Percentiles rank a stretch among this genome's conserved stretches.
Conservation (phyloP, 1,140 invertebrate genomes). For the Lamellibrachia luymesi region DNA sequence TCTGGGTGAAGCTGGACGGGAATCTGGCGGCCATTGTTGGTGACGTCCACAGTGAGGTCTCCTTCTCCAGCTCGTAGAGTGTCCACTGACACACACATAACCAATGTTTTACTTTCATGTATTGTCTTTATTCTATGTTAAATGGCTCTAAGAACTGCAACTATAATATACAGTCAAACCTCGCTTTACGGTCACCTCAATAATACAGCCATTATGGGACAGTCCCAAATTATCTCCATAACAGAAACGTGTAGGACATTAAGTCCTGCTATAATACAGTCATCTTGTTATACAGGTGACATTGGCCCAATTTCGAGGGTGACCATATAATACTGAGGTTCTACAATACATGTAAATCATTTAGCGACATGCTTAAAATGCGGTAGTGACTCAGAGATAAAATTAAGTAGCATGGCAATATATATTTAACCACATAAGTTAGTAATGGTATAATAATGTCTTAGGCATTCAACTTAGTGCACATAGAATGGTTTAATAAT, state of each 20-base stretch:
- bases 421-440: not conserved
- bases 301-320: too few relatives aligned
- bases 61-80: constrained; percentile 45
- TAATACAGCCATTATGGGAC: too few relatives aligned
- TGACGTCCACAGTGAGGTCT: constrained; percentile 71
- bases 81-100: constrained; percentile 41
- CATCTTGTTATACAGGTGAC: too few relatives aligned
- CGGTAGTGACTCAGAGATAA: not conserved
- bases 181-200: too few relatives aligned
- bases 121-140: not conserved
- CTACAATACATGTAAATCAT: not conserved
- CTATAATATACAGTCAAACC: too few relatives aligned
- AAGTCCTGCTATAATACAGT: too few relatives aligned
- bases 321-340: not conserved
- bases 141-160: too few relatives aligned
- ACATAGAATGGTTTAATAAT: not conserved
- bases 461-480: not conserved
- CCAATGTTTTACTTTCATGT: not conserved
- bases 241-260: too few relatives aligned
- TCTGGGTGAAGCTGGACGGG: constrained; percentile 73
- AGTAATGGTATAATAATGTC: not conserved
- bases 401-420: too few relatives aligned
- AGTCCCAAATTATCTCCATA: too few relatives aligned
- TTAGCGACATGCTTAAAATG: not conserved
- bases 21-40: constrained; percentile 68